A percentile compares a stretch with the other conserved stretches of the same genome.
Conservation (phyloP, 2,888 invertebrate species). For the Prosopocoilus inquinatus region DNA sequence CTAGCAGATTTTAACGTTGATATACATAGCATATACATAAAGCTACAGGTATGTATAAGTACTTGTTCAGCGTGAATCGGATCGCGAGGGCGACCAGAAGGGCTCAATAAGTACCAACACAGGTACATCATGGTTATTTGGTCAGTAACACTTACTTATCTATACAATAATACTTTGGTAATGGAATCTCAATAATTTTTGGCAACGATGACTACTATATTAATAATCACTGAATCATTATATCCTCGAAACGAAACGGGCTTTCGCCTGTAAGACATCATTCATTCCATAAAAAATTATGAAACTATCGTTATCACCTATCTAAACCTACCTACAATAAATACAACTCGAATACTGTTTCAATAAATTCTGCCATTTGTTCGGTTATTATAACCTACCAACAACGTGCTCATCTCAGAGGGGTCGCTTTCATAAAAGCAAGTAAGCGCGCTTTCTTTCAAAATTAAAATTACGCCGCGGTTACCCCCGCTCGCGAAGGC, state of each 20-base stretch:
- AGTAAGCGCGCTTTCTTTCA: not conserved
- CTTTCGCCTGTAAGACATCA: not conserved
- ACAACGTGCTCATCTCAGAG: too few relatives aligned
- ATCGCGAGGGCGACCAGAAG: not conserved
- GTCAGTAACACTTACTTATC: constrained; percentile 35
- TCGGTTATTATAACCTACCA: constrained; percentile 49
- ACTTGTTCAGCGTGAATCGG: constrained; percentile 5
- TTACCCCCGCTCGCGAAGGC: not conserved
- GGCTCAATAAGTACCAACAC: constrained; percentile 11
- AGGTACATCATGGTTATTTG: constrained; percentile 24
- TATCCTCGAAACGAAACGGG: constrained; percentile 14
- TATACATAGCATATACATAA: constrained; percentile 17
- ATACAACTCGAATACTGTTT: constrained; percentile 30
- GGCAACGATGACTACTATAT: constrained; percentile 41
- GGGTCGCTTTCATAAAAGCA: not conserved
- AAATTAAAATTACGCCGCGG: not conserved
- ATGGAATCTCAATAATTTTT: constrained; percentile 39
- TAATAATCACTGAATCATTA: constrained; percentile 22
- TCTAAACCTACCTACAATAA: constrained; percentile 5
- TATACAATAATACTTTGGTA: constrained; percentile 42
- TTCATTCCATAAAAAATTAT: constrained; percentile 30
- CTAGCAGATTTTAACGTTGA: not conserved
- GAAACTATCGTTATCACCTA: constrained; percentile 1
- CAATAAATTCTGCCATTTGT: constrained; percentile 41
- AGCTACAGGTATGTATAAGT: constrained; percentile 13